Conservation (phyloP, 2,797 vertebrate species). For the Loriculus beryllinus region DNA sequence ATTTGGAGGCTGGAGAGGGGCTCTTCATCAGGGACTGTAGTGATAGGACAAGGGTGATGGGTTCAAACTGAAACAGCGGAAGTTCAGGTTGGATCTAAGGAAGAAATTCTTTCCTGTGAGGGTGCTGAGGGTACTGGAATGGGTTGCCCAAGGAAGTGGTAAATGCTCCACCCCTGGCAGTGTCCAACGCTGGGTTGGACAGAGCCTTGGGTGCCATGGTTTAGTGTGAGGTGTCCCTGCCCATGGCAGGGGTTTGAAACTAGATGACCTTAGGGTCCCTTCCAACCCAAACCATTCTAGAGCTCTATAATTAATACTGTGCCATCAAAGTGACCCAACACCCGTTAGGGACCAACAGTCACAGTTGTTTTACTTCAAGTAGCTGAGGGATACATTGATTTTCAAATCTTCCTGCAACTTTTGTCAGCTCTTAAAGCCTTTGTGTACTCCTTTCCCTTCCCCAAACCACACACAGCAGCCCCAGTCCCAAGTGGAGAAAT, state of each 20-base stretch:
- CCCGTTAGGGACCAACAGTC: background rate
- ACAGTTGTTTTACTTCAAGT: background rate
- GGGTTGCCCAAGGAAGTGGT: background rate
- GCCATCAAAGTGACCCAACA: background rate
- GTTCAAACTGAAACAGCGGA: background rate
- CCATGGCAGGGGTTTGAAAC: background rate
- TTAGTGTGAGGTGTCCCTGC: background rate
- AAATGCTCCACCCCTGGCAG: background rate
- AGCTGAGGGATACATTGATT: background rate
- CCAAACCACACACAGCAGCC: background rate
- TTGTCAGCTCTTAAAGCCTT: background rate
- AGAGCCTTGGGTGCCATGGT: background rate
- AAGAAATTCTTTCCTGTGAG: background rate
- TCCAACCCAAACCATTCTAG: background rate
- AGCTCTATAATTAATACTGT: background rate
- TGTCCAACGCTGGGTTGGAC: background rate
- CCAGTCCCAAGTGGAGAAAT: background rate
- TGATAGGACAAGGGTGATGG: background rate
- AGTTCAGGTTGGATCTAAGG: background rate
- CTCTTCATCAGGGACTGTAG: background rate
- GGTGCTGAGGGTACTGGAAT: background rate
- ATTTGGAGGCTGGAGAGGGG: background rate
- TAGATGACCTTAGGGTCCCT: background rate
- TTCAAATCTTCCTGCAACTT: background rate
- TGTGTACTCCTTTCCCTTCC: background rate